Conservation (phyloP, 2,113 vertebrate genomes). For the Equus przewalskii region DNA sequence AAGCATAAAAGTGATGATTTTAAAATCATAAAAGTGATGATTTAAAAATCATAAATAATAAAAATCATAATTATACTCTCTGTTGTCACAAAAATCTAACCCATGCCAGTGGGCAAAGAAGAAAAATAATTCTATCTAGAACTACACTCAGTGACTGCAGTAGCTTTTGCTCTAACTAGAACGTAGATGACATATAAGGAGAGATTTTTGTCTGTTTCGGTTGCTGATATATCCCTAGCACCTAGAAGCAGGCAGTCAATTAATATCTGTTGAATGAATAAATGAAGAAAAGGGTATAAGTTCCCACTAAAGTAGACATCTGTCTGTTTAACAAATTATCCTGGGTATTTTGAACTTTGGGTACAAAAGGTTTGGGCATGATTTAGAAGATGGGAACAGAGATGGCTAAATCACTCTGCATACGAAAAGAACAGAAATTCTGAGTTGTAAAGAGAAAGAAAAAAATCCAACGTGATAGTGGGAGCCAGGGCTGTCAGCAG, state of each 20-base stretch:
- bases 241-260: neutral
- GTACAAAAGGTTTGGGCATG: neutral
- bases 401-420: neutral
- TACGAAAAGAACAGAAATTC: neutral
- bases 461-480: neutral
- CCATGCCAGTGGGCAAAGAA: neutral
- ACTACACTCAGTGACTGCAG: neutral
- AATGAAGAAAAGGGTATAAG: neutral
- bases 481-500: neutral
- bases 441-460: neutral
- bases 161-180: neutral
- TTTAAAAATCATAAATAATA: too few species aligned
- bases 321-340: neutral
- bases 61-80: neutral
- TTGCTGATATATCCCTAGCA: neutral
- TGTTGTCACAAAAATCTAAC: conserved; percentile 1
- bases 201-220: neutral
- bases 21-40: neutral
- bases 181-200: neutral
- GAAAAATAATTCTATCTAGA: neutral
- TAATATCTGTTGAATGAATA: neutral
- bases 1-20: neutral
- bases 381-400: neutral
- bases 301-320: neutral
- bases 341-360: neutral